These are phyloP conservation scores for Formica aserva DNA, from an alignment of 2,888 invertebrate genomes.

Conservation along the genomic window DNA sequence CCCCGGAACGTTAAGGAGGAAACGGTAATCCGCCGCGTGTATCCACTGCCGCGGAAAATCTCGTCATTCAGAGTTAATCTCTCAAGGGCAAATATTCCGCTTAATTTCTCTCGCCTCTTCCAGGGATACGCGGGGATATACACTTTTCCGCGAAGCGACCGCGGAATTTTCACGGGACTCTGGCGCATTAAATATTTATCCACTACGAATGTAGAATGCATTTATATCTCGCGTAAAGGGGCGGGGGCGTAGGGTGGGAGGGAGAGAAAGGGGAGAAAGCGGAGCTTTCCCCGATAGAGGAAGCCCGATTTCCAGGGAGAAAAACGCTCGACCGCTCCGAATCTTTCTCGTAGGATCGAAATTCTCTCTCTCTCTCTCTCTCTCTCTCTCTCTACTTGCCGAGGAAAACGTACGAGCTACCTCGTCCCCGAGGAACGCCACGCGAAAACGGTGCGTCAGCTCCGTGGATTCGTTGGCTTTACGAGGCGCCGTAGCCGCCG, in stretches of 20 bases:
- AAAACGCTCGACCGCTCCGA: slow-evolving; percentile 37
- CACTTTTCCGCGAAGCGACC: background rate
- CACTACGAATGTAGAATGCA: slow-evolving; percentile 7
- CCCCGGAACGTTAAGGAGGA: slow-evolving; percentile 12
- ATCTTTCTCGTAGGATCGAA: slow-evolving; percentile 8
- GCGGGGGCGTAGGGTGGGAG: no score
- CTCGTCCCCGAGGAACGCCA: slow-evolving; percentile 39
- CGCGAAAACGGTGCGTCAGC: slow-evolving; percentile 71
- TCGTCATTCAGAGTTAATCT: slow-evolving; percentile 31
- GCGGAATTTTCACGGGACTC: background rate
- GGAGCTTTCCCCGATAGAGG: background rate
- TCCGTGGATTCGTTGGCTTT: slow-evolving; percentile 72
- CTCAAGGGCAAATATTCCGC: slow-evolving; percentile 39
- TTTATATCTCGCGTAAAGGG: background rate
- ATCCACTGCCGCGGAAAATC: slow-evolving; percentile 7
- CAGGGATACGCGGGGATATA: no score
- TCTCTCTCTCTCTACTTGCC: background rate
- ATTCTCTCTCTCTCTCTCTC: background rate
- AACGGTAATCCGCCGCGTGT: slow-evolving; percentile 17
- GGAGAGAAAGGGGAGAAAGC: background rate
- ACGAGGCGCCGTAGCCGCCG: slow-evolving; percentile 76
- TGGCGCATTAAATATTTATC: slow-evolving; percentile 49
- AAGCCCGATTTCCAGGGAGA: background rate
- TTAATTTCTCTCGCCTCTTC: slow-evolving; percentile 30
- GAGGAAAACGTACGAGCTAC: slow-evolving; percentile 23